Percentiles rank a stretch among this genome's conserved stretches.
Evolutionary conservation across 2,888 invertebrate genomes (phyloP).

Genomic region (Arctia plantaginis): DNA sequence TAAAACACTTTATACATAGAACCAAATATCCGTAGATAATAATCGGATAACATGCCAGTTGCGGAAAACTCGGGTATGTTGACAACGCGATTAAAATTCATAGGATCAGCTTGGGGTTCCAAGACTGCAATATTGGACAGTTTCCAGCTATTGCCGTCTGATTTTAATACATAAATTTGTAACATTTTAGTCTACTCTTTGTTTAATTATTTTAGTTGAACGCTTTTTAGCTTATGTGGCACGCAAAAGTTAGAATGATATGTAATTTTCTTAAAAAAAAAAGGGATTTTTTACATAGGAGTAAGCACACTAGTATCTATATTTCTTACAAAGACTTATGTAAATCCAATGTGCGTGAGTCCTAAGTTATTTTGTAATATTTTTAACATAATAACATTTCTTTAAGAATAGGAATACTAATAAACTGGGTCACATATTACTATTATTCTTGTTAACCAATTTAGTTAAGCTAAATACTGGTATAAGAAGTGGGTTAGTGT

Average conservation of each 20-base stretch:
- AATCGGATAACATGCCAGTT: conserved; percentile 43
- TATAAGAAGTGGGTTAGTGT: too few species aligned
- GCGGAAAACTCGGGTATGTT: conserved; percentile 28
- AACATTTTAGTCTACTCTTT: neutral
- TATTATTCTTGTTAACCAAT: too few species aligned
- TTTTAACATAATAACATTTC: too few species aligned
- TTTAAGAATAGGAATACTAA: too few species aligned
- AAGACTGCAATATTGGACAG: conserved; percentile 13
- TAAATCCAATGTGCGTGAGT: too few species aligned
- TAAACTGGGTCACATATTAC: too few species aligned
- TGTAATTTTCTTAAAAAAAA: too few species aligned
- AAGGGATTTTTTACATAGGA: neutral
- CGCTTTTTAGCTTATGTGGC: neutral
- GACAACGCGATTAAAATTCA: conserved; percentile 29
- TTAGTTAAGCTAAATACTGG: too few species aligned
- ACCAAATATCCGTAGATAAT: conserved; percentile 22
- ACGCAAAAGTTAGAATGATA: too few species aligned
- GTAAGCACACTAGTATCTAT: too few species aligned
- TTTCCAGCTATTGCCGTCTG: neutral
- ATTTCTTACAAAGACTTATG: too few species aligned
- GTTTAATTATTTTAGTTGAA: neutral
- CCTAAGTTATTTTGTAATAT: too few species aligned
- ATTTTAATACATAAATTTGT: neutral
- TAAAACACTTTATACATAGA: conserved; percentile 20
- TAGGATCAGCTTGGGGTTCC: conserved; percentile 6